phyloP scores from a whole-genome alignment of 2,797 vertebrate genomes.

The Galaxias olidus region DNA sequence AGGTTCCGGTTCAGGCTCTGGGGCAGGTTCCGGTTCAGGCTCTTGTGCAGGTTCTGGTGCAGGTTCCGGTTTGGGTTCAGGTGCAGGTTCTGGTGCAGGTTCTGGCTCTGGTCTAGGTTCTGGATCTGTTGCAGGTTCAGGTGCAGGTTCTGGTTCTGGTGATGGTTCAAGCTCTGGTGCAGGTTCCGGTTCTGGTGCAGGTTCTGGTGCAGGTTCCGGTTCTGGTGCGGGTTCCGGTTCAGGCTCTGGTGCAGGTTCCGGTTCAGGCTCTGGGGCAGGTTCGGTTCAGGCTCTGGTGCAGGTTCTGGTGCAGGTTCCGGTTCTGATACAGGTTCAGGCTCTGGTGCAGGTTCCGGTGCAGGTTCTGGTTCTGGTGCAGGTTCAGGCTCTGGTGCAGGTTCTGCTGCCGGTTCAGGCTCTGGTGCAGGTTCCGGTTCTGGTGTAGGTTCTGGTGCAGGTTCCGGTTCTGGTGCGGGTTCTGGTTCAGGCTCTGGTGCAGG shows the following conservation, averaged over 20 bases:
- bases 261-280: neutral
- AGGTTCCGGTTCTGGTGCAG: neutral
- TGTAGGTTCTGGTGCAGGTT: neutral
- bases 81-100: neutral
- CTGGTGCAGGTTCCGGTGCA: neutral
- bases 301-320: neutral
- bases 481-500: neutral
- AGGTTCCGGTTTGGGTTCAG: neutral
- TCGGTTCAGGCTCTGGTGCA: neutral
- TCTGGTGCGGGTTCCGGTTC: neutral
- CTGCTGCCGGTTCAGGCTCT: neutral
- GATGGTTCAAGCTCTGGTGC: neutral
- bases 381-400: neutral
- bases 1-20: neutral
- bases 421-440: neutral
- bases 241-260: neutral
- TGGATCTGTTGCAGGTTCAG: neutral
- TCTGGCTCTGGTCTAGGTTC: neutral
- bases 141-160: neutral
- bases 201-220: neutral
- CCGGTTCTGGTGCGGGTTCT: neutral
- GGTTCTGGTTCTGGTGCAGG: neutral
- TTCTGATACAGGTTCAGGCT: neutral
- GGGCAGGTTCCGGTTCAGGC: neutral
- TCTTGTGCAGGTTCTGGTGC: neutral